Percentiles rank a stretch among this genome's conserved stretches.
Evolutionary conservation across 2,797 vertebrate species (phyloP).

Genomic region (Pteropus rufus): DNA sequence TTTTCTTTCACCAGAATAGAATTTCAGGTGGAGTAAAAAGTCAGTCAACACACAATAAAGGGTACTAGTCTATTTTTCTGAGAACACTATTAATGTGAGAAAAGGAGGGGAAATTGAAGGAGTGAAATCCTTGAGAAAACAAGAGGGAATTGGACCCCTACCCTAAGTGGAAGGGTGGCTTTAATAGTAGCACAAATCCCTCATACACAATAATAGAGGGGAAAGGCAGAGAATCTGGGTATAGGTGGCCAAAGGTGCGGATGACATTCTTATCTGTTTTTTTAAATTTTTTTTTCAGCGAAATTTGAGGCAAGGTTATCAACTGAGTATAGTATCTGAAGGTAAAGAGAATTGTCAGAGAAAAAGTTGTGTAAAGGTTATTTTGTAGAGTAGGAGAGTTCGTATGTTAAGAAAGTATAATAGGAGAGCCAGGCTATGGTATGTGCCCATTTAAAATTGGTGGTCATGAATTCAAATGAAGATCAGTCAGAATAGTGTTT

Average conservation of each 20-base stretch:
- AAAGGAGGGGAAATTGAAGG: neutral
- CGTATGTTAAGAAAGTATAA: neutral
- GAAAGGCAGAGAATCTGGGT: neutral
- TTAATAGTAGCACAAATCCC: neutral
- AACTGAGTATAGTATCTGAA: neutral
- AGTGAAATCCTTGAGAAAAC: neutral
- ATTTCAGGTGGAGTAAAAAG: neutral
- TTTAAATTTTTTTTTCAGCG: neutral
- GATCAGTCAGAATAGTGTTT: neutral
- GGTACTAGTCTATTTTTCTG: neutral
- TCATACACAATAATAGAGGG: neutral
- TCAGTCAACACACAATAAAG: neutral
- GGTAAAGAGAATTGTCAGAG: neutral
- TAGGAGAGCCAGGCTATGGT: neutral
- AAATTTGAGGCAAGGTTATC: neutral
- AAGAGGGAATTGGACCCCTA: neutral
- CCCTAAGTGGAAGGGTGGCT: neutral
- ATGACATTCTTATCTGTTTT: neutral
- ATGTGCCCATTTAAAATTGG: neutral
- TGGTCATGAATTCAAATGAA: neutral
- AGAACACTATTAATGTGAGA: neutral
- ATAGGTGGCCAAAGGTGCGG: neutral
- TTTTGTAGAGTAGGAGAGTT: neutral
- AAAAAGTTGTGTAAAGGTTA: neutral
- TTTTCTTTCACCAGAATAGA: neutral